phyloP scores from a whole-genome alignment of 2,113 vertebrate species.

The Osmerus mordax region DNA sequence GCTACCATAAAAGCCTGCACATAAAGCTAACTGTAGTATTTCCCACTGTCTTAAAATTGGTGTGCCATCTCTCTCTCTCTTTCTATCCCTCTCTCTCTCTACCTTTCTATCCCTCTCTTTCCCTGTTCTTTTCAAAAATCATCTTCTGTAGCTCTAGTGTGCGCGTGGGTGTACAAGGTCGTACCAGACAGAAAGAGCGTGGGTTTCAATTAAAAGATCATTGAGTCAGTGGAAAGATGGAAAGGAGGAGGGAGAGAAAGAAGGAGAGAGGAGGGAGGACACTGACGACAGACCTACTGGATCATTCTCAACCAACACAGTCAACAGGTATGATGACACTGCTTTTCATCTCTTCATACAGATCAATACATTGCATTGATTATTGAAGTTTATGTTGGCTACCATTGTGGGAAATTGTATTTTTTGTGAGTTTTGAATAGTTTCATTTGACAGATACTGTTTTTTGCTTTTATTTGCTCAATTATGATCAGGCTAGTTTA shows the following conservation, averaged over 20 bases:
- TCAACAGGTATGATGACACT: slow-evolving; percentile 36
- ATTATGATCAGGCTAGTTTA: too few relatives aligned
- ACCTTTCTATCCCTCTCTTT: slow-evolving; percentile 4
- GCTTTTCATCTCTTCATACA: background rate
- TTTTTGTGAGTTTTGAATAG: too few relatives aligned
- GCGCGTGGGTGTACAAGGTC: slow-evolving; percentile 45
- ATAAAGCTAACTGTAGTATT: background rate
- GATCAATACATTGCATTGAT: background rate
- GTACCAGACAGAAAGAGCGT: slow-evolving; percentile 27
- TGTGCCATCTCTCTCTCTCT: background rate
- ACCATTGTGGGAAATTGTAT: too few relatives aligned
- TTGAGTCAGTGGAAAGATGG: slow-evolving; percentile 16
- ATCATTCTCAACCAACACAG: slow-evolving; percentile 3
- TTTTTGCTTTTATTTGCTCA: too few relatives aligned
- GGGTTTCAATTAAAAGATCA: slow-evolving; percentile 30
- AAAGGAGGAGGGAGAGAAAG: slow-evolving; percentile 4
- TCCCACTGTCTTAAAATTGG: background rate
- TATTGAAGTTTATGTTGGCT: background rate
- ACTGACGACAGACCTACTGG: background rate
- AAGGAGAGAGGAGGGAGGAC: background rate
- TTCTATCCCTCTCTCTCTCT: background rate
- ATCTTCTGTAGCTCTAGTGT: slow-evolving; percentile 6
- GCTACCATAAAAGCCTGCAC: too few relatives aligned
- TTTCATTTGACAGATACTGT: too few relatives aligned
- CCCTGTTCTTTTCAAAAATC: slow-evolving; percentile 16